Evolutionary conservation across 2,113 vertebrate species (phyloP), one percentile per base, ranked within the genome.

Genomic region (Triplophysa siluroides): DNA sequence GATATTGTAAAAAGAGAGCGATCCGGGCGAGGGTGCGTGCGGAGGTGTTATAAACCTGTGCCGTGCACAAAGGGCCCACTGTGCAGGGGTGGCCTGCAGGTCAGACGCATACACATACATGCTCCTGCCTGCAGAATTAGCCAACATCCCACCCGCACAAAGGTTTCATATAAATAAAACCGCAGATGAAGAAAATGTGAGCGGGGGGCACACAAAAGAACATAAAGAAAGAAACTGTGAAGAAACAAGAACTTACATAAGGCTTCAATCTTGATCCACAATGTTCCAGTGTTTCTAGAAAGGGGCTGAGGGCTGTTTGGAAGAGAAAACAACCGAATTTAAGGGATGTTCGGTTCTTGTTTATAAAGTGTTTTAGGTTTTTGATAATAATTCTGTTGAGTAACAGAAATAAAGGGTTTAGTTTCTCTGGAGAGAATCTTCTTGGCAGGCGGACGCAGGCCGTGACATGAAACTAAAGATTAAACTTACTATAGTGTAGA

Each of bases 11-110:
- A 65, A 41, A 41, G 54, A 38, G 29, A 19, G 16, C 21, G 64
- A 58, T 50, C 69, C 81, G 72, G 77, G 80, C 81, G 50, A 65
- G 58, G 75, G 81, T 83, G 77, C 67, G 72, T 78, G 78, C 68
- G 63, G 79, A 91, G 87, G 90, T 91, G 90, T 90, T 90, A 89
- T 84, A 91, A 91, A 87, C 71, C 52, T n/a, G 78, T 62, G 70
- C 84, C 72, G 56, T 81, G 83, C 88, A 92, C 92, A 93, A 93
- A 90, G 89, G 83, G 81, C 70, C 86, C 86, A 88, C 86, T 93
- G 90, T 93, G 89, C 60, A 76, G 79, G 83, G 87, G 88, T 88
- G 88, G 86, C 85, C 79, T 4, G 13, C 77, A 78, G 88, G 90
- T 89, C 86, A 50, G 47, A 16, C 83, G 75, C 61, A 76, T 64